Evolutionary conservation across 1,140 invertebrate genomes (phyloP), one percentile per base, ranked within the genome.

Genomic region (Nasonia longicornis): DNA sequence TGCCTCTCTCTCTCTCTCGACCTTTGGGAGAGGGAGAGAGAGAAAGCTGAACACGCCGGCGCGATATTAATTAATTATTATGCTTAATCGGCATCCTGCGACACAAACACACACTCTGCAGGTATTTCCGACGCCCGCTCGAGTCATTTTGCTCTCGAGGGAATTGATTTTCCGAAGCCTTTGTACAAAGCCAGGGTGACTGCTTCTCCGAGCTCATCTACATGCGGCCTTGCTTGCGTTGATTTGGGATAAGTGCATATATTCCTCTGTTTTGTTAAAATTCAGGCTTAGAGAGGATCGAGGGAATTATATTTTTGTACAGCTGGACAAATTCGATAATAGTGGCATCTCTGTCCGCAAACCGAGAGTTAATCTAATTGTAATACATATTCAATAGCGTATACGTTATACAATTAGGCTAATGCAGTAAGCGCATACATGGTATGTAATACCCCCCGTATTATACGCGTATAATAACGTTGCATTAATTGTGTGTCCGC

Each of bases 21-120:
- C 31, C 38, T 80, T 67, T 75, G 42, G 29, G 45, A 48, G 6
- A n/a, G 22, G 66, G 79, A 79, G 38, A 38, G 35, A 38, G 35
- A 42, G 38, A 42, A 42, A 42, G 38, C 38, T 42, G 38, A 42
- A 2, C 38, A 42, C 38, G 38, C 38, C 38, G 38, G 7, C 7
- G 48, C 26, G 63, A 81, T 78, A 84, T 86, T 84, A 85, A 86
- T 85, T 85, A 84, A 86, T 86, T 84, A 84, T 84, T 81, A 83
- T 77, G 80, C 79, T 84, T 85, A 84, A 86, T 86, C 83, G 83
- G 81, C 78, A 78, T 77, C 69, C 67, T 64, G 73, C 31, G 4
- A 12, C 48, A 12, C 20, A 1, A 8, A 22, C 10, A 35, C 7
- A 26, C 35, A 29, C 64, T n/a, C 35, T 3, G 11, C 16, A 72